phyloP scores from a whole-genome alignment of 2,113 vertebrate species.

The Sminthopsis crassicaudata region DNA sequence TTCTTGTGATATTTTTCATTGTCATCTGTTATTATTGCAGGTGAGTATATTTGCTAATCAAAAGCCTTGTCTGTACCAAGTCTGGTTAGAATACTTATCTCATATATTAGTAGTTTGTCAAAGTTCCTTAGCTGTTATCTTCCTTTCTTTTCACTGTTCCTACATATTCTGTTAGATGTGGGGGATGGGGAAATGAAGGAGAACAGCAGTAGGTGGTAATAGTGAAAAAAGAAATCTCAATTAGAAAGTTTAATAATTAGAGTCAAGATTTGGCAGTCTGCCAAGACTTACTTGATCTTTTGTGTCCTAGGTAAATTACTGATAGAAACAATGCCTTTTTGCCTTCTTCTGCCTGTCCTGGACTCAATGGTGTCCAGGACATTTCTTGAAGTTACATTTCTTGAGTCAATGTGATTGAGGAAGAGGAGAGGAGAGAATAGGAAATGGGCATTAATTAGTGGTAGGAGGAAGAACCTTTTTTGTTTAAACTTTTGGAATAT shows the following conservation, averaged over 20 bases:
- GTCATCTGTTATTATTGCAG: neutral
- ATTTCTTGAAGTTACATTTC: neutral
- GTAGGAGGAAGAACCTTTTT: neutral
- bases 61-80: neutral
- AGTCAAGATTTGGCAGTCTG: neutral
- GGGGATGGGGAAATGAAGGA: no score
- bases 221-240: neutral
- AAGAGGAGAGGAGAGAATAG: neutral
- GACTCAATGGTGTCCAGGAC: neutral
- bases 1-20: neutral
- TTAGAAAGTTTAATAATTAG: neutral
- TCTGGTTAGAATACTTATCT: neutral
- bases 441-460: neutral
- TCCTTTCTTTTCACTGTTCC: neutral
- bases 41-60: constrained; percentile 39
- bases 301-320: neutral
- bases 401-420: neutral
- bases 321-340: neutral
- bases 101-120: neutral
- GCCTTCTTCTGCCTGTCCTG: neutral
- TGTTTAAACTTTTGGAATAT: neutral
- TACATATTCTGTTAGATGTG: neutral
- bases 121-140: neutral
- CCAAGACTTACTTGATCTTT: neutral
- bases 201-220: neutral